Percentiles rank a stretch among this genome's conserved stretches.
Conservation (phyloP, 2,888 invertebrate species). For the Ypsolopha sequella region DNA sequence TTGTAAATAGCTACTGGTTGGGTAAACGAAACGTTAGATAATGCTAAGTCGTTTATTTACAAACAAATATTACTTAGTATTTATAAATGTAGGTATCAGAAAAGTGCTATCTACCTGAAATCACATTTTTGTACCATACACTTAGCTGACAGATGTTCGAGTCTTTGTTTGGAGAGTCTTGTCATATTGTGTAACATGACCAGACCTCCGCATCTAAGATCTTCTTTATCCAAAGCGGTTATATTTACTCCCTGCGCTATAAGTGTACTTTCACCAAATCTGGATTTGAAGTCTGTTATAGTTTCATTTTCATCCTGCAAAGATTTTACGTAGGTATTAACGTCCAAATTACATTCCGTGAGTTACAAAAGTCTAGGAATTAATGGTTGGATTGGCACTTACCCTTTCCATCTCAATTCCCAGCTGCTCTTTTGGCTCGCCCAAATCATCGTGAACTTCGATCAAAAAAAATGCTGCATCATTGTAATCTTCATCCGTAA, state of each 20-base stretch:
- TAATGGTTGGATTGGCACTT: conserved; percentile 11
- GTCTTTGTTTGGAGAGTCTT: conserved; percentile 60
- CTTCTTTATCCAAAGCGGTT: conserved; percentile 79
- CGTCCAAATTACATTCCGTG: too few species aligned
- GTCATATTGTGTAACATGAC: conserved; percentile 77
- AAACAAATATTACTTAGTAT: conserved; percentile 14
- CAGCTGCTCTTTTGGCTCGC: conserved; percentile 80
- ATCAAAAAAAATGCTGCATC: conserved; percentile 72
- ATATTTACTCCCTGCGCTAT: conserved; percentile 78
- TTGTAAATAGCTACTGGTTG: neutral
- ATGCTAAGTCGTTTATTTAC: conserved; percentile 22
- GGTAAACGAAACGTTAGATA: conserved; percentile 23
- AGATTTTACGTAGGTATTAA: too few species aligned
- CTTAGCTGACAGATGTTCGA: conserved; percentile 74
- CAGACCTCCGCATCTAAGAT: conserved; percentile 81
- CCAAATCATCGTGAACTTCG: conserved; percentile 81
- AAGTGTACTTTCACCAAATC: conserved; percentile 76
- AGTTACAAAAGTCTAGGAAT: too few species aligned
- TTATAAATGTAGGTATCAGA: neutral
- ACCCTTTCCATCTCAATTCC: conserved; percentile 81
- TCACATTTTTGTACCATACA: conserved; percentile 85
- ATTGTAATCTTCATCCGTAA: conserved; percentile 52
- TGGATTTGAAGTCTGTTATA: conserved; percentile 79
- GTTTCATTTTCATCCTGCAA: conserved; percentile 77
- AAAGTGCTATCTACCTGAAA: conserved; percentile 60